phyloP scores from a whole-genome alignment of 2,888 invertebrate genomes.

The Ferdinandea cuprea region DNA sequence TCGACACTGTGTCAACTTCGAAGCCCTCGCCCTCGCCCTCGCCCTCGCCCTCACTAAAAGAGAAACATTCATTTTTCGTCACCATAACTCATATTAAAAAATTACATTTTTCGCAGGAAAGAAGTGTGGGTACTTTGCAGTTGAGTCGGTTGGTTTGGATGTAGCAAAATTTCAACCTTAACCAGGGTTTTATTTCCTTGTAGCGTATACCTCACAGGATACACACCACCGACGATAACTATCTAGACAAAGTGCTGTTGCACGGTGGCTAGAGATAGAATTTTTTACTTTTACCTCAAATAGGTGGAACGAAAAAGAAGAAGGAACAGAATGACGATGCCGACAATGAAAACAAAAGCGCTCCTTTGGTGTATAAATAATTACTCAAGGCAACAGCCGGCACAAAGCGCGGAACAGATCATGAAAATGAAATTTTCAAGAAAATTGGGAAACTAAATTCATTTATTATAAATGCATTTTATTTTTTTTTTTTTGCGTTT shows the following conservation, averaged over 20 bases:
- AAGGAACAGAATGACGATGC: neutral
- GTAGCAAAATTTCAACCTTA: neutral
- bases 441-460: slow-evolving; percentile 56
- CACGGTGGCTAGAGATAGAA: slow-evolving; percentile 3
- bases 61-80: slow-evolving; percentile 5
- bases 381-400: slow-evolving; percentile 57
- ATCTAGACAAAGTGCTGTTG: slow-evolving; percentile 14
- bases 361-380: slow-evolving; percentile 61
- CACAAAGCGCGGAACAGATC: slow-evolving; percentile 33
- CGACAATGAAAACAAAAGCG: neutral
- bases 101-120: slow-evolving; percentile 25
- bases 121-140: neutral
- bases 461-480: slow-evolving; percentile 46
- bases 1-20: slow-evolving; percentile 22
- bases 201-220: neutral
- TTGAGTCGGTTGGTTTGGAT: neutral
- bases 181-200: neutral
- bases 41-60: neutral
- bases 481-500: too few relatives aligned
- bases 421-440: slow-evolving; percentile 64
- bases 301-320: slow-evolving; percentile 17
- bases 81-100: slow-evolving; percentile 28
- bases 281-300: slow-evolving; percentile 2
- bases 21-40: neutral
- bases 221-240: slow-evolving; percentile 7